A percentile compares a stretch with the other conserved stretches of the same genome.
These are phyloP conservation scores for Drosophila prostipennis DNA, from an alignment of 2,888 invertebrate genomes.

Conservation along the genomic window DNA sequence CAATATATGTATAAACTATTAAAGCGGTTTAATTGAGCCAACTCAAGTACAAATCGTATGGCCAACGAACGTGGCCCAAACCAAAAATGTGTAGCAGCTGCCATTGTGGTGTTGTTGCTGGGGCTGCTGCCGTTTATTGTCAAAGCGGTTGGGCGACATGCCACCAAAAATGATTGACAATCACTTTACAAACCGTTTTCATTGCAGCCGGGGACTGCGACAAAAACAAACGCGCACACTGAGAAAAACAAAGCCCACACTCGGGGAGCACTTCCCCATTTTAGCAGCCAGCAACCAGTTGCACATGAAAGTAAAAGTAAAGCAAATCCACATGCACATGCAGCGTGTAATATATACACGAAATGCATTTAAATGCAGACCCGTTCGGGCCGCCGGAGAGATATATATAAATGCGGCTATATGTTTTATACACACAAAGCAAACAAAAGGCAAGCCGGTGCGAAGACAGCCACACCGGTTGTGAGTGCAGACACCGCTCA, in stretches of 20 bases:
- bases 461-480: conserved; percentile 63
- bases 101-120: conserved; percentile 38
- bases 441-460: conserved; percentile 65
- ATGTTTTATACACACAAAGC: conserved; percentile 48
- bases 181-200: conserved; percentile 78
- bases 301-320: conserved; percentile 80
- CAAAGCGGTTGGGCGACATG: conserved; percentile 75
- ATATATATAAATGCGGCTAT: conserved; percentile 16
- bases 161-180: conserved; percentile 79
- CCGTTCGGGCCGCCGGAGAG: conserved; percentile 13
- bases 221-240: conserved; percentile 22
- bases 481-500: conserved; percentile 60
- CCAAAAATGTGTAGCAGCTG: conserved; percentile 63
- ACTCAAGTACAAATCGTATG: conserved; percentile 25
- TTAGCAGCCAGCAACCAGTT: conserved; percentile 66
- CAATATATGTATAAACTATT: conserved; percentile 11
- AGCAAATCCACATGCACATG: conserved; percentile 61
- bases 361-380: conserved; percentile 50
- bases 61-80: conserved; percentile 41
- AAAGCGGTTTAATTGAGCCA: conserved; percentile 56
- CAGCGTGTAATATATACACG: conserved; percentile 39
- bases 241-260: conserved; percentile 40
- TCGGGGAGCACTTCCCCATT: conserved; percentile 64
- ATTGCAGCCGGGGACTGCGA: conserved; percentile 39
- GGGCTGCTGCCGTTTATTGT: conserved; percentile 55